Evolutionary conservation across 64 coral and sea anemone genomes (phyloP).

Genomic region (Pachyseris speciosa): DNA sequence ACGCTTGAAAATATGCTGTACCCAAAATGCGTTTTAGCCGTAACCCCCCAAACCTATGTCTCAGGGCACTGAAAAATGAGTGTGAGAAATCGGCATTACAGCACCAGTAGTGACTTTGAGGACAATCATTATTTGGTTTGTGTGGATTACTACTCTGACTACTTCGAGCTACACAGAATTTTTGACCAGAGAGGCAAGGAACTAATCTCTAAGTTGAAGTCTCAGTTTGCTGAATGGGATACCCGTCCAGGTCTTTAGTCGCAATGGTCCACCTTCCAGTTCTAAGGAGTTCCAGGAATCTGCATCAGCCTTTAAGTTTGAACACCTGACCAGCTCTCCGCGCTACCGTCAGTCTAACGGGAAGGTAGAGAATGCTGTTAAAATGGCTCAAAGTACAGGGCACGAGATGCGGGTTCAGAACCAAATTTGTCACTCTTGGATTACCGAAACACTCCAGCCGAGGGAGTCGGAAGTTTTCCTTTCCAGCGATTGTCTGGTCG

Average conservation of each 20-base stretch:
- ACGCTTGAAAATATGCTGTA: no score
- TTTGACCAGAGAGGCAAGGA: slow-evolving; percentile 3
- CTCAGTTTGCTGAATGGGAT: slow-evolving; percentile 44
- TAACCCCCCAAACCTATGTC: no score
- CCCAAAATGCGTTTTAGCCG: no score
- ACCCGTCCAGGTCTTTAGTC: not conserved
- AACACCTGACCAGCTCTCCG: not conserved
- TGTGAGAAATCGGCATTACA: no score
- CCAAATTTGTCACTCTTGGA: slow-evolving; percentile 15
- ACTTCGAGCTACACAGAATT: slow-evolving; percentile 26
- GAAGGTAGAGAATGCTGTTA: slow-evolving; percentile 41
- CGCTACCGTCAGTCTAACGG: slow-evolving; percentile 22
- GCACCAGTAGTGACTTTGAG: slow-evolving; percentile 10
- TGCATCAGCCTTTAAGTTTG: slow-evolving; percentile 27
- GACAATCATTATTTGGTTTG: slow-evolving; percentile 32
- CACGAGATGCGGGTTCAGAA: not conserved
- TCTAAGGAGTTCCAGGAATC: slow-evolving; percentile 9
- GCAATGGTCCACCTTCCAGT: slow-evolving; percentile 47
- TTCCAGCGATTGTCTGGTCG: slow-evolving; percentile 4
- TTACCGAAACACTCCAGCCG: slow-evolving; percentile 2
- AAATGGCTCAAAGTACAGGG: slow-evolving; percentile 6
- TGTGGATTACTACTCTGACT: slow-evolving; percentile 34
- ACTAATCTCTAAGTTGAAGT: slow-evolving; percentile 41
- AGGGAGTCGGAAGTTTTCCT: slow-evolving; percentile 20
- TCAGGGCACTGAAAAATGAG: no score